Evolutionary conservation across 2,113 vertebrate genomes (phyloP), one percentile per base, ranked within the genome.

Genomic region (Saimiri boliviensis): DNA sequence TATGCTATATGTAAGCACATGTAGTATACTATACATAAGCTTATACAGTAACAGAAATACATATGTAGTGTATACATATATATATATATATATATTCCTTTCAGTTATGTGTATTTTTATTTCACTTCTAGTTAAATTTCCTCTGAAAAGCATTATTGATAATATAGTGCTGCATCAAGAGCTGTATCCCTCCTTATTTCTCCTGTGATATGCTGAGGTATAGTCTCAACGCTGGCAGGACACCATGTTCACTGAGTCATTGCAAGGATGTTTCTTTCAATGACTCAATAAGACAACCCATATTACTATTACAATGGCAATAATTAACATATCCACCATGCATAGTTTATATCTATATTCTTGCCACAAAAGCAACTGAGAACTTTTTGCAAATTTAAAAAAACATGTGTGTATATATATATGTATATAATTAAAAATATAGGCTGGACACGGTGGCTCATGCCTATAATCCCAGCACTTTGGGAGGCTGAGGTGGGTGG

Each of bases 381-480:
- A 95, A 86, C 19, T n/a, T 80, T 86, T 80, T 83, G 63, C 40
- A 95, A 89, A 90, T 82, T 86, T 40, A 82, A 49, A 96, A 45
- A 45, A 8, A 45, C 8, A 45, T 42, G 42, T 42, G 42, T 42
- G 42, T 42, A 63, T 30, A 13, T 63, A 5, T 63, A 13, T 30
- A 60, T 30, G 30, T 63, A 63, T 47, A 47, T 2, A 32, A 63
- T 63, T 6, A 14, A 63, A 63, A 63, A 63, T 19, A 52, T 52
- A 52, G 52, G 52, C 52, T 5, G 0, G 16, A 16, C 52, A 52
- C 1, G 16, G 16, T 52, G 52, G 16, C 52, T 52, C 5, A 52
- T 0, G 16, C 52, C 52, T 17, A 52, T 52, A 52, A 52, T 52
- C 52, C 52, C 52, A 52, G 52, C 52, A 17, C 16, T 52, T 17